A percentile compares a stretch with the other conserved stretches of the same genome.
Conservation (phyloP, 2,888 invertebrate genomes). For the Drosophila prostipennis region DNA sequence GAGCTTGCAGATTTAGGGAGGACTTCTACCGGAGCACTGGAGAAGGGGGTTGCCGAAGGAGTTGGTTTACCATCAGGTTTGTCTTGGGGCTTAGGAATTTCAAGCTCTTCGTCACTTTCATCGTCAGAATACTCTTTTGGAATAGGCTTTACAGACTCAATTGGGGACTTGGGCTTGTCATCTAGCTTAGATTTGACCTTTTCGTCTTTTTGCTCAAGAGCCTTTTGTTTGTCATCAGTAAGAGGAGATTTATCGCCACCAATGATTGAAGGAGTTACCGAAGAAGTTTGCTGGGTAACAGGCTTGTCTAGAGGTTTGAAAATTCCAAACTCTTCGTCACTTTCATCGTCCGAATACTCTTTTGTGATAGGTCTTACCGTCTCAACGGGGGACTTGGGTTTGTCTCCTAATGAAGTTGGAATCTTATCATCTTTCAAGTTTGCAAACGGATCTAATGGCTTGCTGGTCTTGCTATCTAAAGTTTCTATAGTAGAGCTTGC, state of each 20-base stretch:
- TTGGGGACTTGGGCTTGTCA: background rate
- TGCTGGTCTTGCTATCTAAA: no score
- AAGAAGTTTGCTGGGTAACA: background rate
- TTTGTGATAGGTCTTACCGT: constrained; percentile 20
- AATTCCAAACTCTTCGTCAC: constrained; percentile 2
- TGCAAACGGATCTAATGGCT: background rate
- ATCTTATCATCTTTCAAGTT: background rate
- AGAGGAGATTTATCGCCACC: background rate
- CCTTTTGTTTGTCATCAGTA: constrained; percentile 1
- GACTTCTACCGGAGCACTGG: no score
- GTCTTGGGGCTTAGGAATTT: constrained; percentile 8
- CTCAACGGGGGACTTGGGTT: constrained; percentile 13
- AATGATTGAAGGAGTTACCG: background rate
- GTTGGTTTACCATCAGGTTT: background rate
- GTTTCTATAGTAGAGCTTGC: no score
- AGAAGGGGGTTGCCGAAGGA: background rate
- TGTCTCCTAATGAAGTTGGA: background rate
- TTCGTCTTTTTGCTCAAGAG: background rate
- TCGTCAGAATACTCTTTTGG: constrained; percentile 24
- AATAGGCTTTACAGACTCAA: no score
- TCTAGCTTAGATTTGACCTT: background rate
- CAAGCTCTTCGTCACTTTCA: constrained; percentile 10
- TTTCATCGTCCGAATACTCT: constrained; percentile 22
- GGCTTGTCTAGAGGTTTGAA: background rate
- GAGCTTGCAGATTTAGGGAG: no score